Evolutionary conservation across 2,113 vertebrate genomes (phyloP), one percentile per base, ranked within the genome.

Genomic region (Oplegnathus fasciatus): DNA sequence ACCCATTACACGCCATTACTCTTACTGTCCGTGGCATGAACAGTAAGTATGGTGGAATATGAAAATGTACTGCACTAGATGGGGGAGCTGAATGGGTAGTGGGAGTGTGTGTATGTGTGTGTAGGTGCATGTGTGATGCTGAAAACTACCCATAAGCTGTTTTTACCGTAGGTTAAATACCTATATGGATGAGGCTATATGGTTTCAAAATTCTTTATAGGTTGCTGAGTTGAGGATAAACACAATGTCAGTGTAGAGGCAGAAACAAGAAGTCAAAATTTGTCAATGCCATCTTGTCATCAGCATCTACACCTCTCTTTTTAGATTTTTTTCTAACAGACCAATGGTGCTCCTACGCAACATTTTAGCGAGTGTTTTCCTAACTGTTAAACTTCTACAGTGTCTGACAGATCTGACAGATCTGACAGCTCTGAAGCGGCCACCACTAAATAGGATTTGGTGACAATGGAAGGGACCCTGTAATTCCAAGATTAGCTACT

Each of bases 1-100:
- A 96, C 87, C 97, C 96, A 98, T 99, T 98, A 98, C 96, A 96
- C 95, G 91, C 96, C 97, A 97, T 99, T 98, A 97, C 94, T 97
- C 96, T 96, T 97, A 96, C 97, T 97, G 97, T 98, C 97, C 94
- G 85, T 95, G 94, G 96, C 95, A 96, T 96, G 97, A 99, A 96
- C 97, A 97, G 96, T 97, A 97, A 97, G 93, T 97, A 97, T 94
- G 94, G 88, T 85, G 89, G 90, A 93, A 93, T 93, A 93, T 91
- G 81, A 94, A 85, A 91, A 93, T 83, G 72, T 82, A 81, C 87
- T 75, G 84, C 86, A 83, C 37, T 52, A 66, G 70, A 76, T 78
- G 78, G 84, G 44, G 72, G 64, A 77, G 74, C 57, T 83, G 86
- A 85, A 78, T 26, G 73, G 61, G 64, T 67, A 71, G 71, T 26